These are phyloP conservation scores for Falco punctatus DNA, from an alignment of 2,113 vertebrate genomes.

Conservation along the genomic window DNA sequence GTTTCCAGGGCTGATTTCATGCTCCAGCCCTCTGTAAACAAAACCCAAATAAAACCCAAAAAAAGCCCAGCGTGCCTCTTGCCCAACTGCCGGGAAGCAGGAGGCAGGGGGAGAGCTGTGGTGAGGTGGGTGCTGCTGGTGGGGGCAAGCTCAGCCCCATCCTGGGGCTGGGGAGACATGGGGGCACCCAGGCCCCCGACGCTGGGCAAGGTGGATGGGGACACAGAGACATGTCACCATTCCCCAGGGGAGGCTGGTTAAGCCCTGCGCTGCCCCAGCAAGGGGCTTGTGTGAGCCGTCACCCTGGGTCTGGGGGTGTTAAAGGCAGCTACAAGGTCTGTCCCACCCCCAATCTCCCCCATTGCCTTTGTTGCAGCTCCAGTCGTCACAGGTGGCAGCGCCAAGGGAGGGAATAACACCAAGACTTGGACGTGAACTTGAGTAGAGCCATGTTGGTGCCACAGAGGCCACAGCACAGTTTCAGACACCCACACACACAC, in stretches of 20 bases:
- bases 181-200: rapidly evolving
- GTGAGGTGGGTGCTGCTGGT: background rate
- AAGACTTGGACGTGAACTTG: rapidly evolving
- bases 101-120: rapidly evolving
- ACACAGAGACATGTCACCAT: rapidly evolving
- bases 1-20: background rate
- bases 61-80: background rate
- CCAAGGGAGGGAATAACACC: rapidly evolving
- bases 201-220: background rate
- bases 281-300: background rate
- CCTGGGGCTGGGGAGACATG: background rate
- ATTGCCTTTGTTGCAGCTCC: background rate
- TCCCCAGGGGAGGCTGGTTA: background rate
- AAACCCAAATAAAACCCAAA: background rate
- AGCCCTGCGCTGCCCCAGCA: background rate
- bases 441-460: background rate
- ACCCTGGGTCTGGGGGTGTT: background rate
- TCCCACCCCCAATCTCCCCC: no score
- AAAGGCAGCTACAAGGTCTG: background rate
- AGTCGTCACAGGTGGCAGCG: rapidly evolving
- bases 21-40: background rate
- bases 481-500: no score
- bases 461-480: rapidly evolving
- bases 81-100: background rate
- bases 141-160: background rate